A percentile compares a stretch with the other conserved stretches of the same genome.
Evolutionary conservation across 2,888 invertebrate species (phyloP).

Genomic region (Drosophila ustulata): DNA sequence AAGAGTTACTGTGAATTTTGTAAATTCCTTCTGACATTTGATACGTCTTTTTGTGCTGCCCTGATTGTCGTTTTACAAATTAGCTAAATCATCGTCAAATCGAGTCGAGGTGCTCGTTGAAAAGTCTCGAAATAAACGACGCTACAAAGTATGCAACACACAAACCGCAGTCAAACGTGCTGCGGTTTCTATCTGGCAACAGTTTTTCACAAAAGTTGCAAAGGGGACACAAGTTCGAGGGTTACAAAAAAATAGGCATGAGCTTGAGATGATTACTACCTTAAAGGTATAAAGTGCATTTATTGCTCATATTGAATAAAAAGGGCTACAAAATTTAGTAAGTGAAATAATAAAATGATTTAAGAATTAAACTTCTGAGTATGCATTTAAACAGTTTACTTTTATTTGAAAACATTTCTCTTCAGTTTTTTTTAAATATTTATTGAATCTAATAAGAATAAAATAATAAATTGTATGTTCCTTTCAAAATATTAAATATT

Average conservation of each 20-base stretch:
- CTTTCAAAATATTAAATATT: too few species aligned
- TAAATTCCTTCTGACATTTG: neutral
- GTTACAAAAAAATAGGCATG: neutral
- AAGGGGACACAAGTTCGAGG: conserved; percentile 3
- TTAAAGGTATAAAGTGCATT: conserved; percentile 15
- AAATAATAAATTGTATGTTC: too few species aligned
- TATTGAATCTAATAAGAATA: too few species aligned
- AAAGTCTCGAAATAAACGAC: conserved; percentile 28
- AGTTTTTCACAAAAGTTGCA: conserved; percentile 43
- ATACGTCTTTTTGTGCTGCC: conserved; percentile 1
- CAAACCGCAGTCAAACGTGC: conserved; percentile 69
- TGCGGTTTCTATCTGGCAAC: conserved; percentile 65
- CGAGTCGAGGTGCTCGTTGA: conserved; percentile 30
- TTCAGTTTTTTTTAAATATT: too few species aligned
- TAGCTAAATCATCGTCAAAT: conserved; percentile 61
- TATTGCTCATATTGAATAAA: neutral
- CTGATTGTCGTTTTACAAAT: conserved; percentile 45
- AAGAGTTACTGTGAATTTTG: neutral
- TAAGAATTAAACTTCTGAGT: too few species aligned
- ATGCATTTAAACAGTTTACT: too few species aligned
- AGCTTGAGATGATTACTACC: conserved; percentile 7
- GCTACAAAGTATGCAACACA: conserved; percentile 73
- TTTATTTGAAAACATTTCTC: too few species aligned
- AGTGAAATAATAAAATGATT: too few species aligned
- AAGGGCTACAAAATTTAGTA: too few species aligned